Evolutionary conservation across 2,888 invertebrate genomes (phyloP), one percentile per base, ranked within the genome.

Genomic region (Psylliodes chrysocephalus): DNA sequence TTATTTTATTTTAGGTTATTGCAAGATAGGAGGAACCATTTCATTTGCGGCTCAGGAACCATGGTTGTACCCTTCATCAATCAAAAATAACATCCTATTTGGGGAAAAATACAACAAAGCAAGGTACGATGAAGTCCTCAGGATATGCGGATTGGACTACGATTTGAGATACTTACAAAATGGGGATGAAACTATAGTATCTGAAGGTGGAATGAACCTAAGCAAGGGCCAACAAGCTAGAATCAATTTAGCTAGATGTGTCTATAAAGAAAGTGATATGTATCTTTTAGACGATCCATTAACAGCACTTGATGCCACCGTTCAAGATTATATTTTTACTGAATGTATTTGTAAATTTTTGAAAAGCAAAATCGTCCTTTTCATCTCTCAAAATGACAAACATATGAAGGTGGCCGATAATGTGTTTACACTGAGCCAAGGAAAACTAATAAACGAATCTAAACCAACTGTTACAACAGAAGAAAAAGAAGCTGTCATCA

Each of bases 201-300:
- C 93, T 1, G 94, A 94, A 74, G 85, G 90, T 30, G 94, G 94
- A 5, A 86, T 90, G 0, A 89, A 90, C 18, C 81, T 94, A 4
- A 92, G 92, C 19, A 93, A 93, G 10, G 93, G 93, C 6, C 94
- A 94, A 81, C 88, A 89, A 78, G 92, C 92, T 1, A 85, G 94
- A 66, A 87, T 94, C 19, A 91, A 91, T 78, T 83, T 94, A 52
- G 92, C 91, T 0, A 84, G 92, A 74, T 88, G 91, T 1, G 83
- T 92, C 47, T 93, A 92, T 75, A 86, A 86, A 69, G 86, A 90
- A 68, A 90, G 91, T 0, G 91, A 93, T 71, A 85, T 93, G 22
- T 92, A 92, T 75, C 82, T 93, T 42, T 79, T 93, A 33, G 92
- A 93, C 46, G 76, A 76, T 60, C 73, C 72, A 33, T 52, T 76